Evolutionary conservation across 1,140 invertebrate genomes (phyloP).

Genomic region (Ruditapes philippinarum): DNA sequence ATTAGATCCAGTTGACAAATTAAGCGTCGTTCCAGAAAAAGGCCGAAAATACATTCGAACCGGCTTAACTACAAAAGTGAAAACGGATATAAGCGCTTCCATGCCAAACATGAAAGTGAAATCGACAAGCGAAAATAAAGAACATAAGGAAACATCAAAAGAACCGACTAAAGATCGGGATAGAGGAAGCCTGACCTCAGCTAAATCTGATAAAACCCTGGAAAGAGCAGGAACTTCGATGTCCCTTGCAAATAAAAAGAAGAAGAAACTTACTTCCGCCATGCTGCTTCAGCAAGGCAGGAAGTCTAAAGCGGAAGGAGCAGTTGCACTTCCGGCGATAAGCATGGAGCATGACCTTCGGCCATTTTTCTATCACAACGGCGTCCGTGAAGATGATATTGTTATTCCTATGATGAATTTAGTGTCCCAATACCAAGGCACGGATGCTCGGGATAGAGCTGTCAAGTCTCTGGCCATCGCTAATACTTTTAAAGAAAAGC

Average conservation of each 20-base stretch:
- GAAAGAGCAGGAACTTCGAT: constrained; percentile 39
- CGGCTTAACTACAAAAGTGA: background rate
- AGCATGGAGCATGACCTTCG: constrained; percentile 73
- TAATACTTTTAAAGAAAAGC: constrained; percentile 83
- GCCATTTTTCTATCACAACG: constrained; percentile 81
- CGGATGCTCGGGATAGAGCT: constrained; percentile 79
- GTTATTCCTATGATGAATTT: constrained; percentile 73
- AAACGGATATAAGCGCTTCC: constrained; percentile 39
- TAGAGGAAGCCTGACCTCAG: constrained; percentile 27
- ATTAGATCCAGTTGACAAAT: constrained; percentile 32
- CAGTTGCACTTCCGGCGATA: constrained; percentile 76
- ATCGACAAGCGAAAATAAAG: constrained; percentile 18
- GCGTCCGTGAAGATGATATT: constrained; percentile 72
- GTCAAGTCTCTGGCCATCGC: constrained; percentile 81
- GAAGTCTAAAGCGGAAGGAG: constrained; percentile 71
- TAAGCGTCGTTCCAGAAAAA: constrained; percentile 36
- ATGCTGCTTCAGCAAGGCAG: constrained; percentile 65
- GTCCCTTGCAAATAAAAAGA: constrained; percentile 37
- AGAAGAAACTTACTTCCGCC: constrained; percentile 64
- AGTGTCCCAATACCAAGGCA: constrained; percentile 77
- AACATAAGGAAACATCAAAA: constrained; percentile 10
- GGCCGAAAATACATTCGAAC: constrained; percentile 62
- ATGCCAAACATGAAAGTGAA: constrained; percentile 60
- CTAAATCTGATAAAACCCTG: constrained; percentile 57
- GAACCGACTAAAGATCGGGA: background rate